Evolutionary conservation across 2,797 vertebrate genomes (phyloP), one percentile per base, ranked within the genome.

Genomic region (Botia almorhae): DNA sequence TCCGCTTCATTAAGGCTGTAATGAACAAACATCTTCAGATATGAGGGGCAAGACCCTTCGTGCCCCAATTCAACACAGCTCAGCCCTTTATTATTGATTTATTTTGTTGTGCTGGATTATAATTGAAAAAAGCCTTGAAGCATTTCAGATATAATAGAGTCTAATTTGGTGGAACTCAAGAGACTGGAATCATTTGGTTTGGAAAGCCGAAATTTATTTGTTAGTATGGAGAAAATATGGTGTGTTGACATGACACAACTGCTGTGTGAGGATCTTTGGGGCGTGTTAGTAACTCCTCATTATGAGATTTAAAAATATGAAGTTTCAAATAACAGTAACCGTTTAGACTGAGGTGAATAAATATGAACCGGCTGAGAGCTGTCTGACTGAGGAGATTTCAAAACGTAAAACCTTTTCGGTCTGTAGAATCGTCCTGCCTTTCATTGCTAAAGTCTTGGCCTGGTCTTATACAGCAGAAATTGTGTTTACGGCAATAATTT

Each of bases 151-250:
- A 69, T 75, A 64, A 78, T 92, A 90, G 93, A 90, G 88, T 90
- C 88, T 93, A 93, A 93, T 92, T 92, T 90, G 89, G 89, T 89
- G 82, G 86, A 87, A 83, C 88, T 89, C 89, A 85, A 78, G 74
- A 74, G 63, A 21, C 68, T 93, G 92, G 93, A 92, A 89, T 89
- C 89, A 78, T 79, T 86, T 93, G 91, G 92, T 93, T 91, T 88
- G 90, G 39, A 43, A 70, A 33, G 6, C 21, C 48, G n/a, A 60
- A 67, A 67, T 78, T 68, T 8, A 69, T 83, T 75, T 75, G 21
- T 69, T 64, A 55, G n/a, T 55, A 21, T 61, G 16, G 26, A 29
- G 26, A 63, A 26, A 33, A 29, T 5, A 21, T 14, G 23, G 23
- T 29, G 6, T 33, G 60, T 33, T 29, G 60, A 63, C 13, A 29